A percentile compares a stretch with the other conserved stretches of the same genome.
Conservation (phyloP, 2,888 invertebrate genomes). For the Tenodera sinensis region DNA sequence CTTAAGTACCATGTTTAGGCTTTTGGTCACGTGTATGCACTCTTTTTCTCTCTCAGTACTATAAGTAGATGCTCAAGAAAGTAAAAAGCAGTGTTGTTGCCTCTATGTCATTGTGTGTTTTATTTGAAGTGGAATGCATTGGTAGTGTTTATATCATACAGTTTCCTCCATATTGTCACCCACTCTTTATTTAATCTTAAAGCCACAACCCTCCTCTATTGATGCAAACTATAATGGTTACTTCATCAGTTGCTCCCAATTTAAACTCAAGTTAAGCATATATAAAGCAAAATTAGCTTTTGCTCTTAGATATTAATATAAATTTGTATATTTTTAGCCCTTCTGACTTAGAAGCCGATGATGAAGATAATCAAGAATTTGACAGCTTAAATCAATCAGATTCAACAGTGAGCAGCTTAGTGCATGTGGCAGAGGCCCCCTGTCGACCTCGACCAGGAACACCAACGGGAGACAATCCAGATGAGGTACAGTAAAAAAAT, state of each 20-base stretch:
- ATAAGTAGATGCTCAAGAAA: no score
- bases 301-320: not conserved
- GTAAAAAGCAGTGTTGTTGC: no score
- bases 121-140: no score
- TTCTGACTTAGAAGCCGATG: conserved; percentile 57
- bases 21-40: no score
- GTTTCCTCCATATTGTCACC: no score
- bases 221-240: not conserved
- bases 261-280: not conserved
- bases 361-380: conserved; percentile 56
- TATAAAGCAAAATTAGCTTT: not conserved
- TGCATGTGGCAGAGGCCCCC: conserved; percentile 29
- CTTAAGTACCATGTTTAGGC: no score
- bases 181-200: no score
- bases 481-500: conserved; percentile 38
- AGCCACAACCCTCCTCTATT: not conserved
- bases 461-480: conserved; percentile 44
- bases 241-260: not conserved
- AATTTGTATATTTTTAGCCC: conserved; percentile 44
- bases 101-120: no score
- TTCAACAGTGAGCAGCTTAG: conserved; percentile 37
- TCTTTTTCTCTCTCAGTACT: no score
- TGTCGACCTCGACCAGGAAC: conserved; percentile 41
- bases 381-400: conserved; percentile 51
- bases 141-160: no score